Conservation (phyloP, 2,113 vertebrate genomes). For the Irena cyanogastra region DNA sequence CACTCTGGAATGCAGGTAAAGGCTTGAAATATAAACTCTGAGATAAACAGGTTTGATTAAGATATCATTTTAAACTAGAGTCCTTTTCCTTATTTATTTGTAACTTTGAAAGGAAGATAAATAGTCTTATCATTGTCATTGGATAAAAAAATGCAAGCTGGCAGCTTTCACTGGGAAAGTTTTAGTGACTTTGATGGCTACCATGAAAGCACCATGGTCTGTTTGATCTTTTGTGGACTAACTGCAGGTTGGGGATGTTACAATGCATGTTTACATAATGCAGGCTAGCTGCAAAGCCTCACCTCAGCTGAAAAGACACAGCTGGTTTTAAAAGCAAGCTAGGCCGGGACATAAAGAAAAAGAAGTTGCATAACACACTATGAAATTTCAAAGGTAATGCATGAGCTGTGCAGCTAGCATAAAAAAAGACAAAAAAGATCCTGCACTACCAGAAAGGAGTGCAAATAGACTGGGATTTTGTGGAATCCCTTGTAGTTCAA, state of each 20-base stretch:
- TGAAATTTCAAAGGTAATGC: not conserved
- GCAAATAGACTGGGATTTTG: not conserved
- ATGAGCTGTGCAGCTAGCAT: not conserved
- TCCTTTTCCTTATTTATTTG: constrained; percentile 44
- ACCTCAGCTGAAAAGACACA: not conserved
- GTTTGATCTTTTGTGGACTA: constrained; percentile 66
- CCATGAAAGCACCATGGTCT: not conserved
- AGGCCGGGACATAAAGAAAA: not conserved
- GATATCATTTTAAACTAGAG: constrained; percentile 24
- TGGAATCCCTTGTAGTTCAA: not conserved
- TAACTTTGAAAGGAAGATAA: constrained; percentile 9
- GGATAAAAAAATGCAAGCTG: not conserved
- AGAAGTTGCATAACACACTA: not conserved
- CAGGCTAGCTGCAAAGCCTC: constrained; percentile 11
- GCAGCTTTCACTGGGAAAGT: not conserved
- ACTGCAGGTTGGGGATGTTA: constrained; percentile 14
- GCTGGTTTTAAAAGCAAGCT: constrained; percentile 10
- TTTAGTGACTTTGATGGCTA: constrained; percentile 51
- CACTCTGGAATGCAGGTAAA: constrained; percentile 47
- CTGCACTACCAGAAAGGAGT: not conserved
- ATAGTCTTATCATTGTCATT: not conserved
- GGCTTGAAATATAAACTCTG: constrained; percentile 39
- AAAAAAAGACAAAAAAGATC: not conserved
- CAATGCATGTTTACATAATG: constrained; percentile 28
- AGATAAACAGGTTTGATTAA: constrained; percentile 50